Base-by-base conservation (phyloP, 2,797 vertebrate genomes). In the Xiphorhynchus erythropygius region DNA sequence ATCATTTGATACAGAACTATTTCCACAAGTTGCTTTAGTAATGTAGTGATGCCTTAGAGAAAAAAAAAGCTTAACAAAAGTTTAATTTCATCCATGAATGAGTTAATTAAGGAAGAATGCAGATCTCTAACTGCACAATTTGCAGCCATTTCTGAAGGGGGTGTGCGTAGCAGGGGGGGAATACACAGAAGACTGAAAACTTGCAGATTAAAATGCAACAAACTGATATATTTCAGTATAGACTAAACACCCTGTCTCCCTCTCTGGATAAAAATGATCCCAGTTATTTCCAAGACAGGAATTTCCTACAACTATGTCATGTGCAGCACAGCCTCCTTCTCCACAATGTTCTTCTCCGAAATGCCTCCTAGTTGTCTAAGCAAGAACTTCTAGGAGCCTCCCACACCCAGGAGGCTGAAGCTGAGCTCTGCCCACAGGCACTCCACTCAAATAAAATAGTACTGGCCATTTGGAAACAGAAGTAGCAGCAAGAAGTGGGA, bases 31-130 rank as follows among this genome's bases (percentile, higher is more conserved):
- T 73, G 55, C 35, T 92, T 47, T 60, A 64, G 50, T 53, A 47
- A 55, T 21, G 3, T 24, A 68, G 41, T 18, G 24, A 76, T 15
- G 69, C n/a, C 79, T 18, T 11, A 55, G 30, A 15, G 24, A 30
- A 46, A 6, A 46, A 25, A 50, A n/a, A 68, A 75, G 18, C 18
- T 83, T 57, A 84, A 83, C 4, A 42, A 27, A 64, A 50, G 56
- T 75, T 92, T 80, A 1, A 69, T 88, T 86, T 89, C 16, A 84
- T 64, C 75, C 55, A 69, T 11, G 12, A 87, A 83, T 27, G 44
- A 88, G 42, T 90, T 93, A 95, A 92, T 25, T 65, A 83, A 79
- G 44, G 6, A 89, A 52, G 76, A 94, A 93, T 42, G 37, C 13
- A 78, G 70, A 42, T 17, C 63, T 32, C 59, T 71, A 76, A 81